Percentiles rank a stretch among this genome's conserved stretches.
phyloP scores from a whole-genome alignment of 2,113 vertebrate genomes.

The Holacanthus passer region DNA sequence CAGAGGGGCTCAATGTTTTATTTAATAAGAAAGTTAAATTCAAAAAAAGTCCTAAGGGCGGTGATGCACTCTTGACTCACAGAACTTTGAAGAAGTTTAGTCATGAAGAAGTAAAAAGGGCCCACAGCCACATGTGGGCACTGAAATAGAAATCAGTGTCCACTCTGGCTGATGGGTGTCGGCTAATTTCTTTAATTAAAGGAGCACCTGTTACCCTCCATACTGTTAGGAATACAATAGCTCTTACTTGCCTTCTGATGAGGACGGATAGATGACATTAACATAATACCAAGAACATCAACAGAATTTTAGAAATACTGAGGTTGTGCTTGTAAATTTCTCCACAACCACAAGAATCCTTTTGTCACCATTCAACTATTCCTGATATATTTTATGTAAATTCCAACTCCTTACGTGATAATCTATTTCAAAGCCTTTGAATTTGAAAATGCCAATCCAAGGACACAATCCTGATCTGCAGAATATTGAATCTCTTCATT shows the following conservation, averaged over 20 bases:
- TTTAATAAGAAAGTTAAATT: conserved; percentile 63
- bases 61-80: conserved; percentile 54
- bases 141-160: conserved; percentile 33
- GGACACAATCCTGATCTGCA: background rate
- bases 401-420: background rate
- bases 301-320: background rate
- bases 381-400: background rate
- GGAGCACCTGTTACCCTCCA: background rate
- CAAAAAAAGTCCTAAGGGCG: conserved; percentile 37
- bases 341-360: background rate
- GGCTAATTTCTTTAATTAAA: conserved; percentile 27
- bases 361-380: background rate
- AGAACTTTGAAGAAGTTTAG: conserved; percentile 59
- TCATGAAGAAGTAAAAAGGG: conserved; percentile 49
- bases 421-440: background rate
- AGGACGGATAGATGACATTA: background rate
- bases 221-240: background rate
- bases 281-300: background rate
- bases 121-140: conserved; percentile 42
- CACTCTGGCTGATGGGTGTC: conserved; percentile 8
- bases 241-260: background rate
- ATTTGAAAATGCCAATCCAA: background rate
- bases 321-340: background rate
- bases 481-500: background rate
- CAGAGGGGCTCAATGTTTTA: conserved; percentile 60